phyloP scores from a whole-genome alignment of 1,140 invertebrate species.

The Drosophila albomicans region DNA sequence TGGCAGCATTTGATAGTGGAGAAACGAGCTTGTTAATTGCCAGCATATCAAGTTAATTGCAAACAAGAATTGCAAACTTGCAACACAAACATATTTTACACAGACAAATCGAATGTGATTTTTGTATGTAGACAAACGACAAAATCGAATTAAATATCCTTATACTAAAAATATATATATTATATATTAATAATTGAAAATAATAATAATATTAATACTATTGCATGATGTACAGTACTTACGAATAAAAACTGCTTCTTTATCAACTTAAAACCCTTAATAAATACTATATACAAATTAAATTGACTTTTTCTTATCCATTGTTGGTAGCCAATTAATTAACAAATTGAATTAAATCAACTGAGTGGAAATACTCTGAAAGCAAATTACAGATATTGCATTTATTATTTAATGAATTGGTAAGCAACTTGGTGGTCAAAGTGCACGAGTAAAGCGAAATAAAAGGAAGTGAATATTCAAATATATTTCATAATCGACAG shows the following conservation, averaged over 20 bases:
- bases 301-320: not conserved
- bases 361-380: not conserved
- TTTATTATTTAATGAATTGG: too few species aligned
- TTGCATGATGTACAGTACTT: slow-evolving; percentile 60
- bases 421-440: too few species aligned
- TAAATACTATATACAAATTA: slow-evolving; percentile 26
- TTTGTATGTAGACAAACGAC: slow-evolving; percentile 59
- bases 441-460: too few species aligned
- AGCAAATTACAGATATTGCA: too few species aligned
- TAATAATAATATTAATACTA: slow-evolving; percentile 33
- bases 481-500: too few species aligned
- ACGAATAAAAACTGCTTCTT: slow-evolving; percentile 44
- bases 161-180: slow-evolving; percentile 20
- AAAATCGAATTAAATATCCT: slow-evolving; percentile 30
- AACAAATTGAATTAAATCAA: not conserved
- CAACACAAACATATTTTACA: slow-evolving; percentile 13
- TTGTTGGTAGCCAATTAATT: not conserved
- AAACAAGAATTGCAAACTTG: slow-evolving; percentile 13
- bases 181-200: slow-evolving; percentile 7
- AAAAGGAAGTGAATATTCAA: too few species aligned
- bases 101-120: slow-evolving; percentile 65
- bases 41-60: slow-evolving; percentile 31
- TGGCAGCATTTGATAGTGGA: slow-evolving; percentile 11
- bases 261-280: slow-evolving; percentile 49
- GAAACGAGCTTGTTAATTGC: slow-evolving; percentile 33